phyloP scores from a whole-genome alignment of 2,113 vertebrate species.

The Nibea coibor region DNA sequence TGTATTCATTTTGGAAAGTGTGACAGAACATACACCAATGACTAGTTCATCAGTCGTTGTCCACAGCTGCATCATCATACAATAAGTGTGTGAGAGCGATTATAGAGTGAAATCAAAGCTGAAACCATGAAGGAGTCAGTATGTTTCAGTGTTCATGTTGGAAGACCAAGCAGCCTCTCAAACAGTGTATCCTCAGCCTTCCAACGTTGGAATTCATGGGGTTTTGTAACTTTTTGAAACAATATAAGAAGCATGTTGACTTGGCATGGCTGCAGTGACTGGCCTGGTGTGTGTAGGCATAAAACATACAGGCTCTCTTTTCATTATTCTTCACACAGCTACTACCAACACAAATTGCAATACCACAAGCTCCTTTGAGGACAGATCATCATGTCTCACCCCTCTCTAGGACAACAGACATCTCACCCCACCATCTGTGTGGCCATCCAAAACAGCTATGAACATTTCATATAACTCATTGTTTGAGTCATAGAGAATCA shows the following conservation, averaged over 20 bases:
- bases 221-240: not conserved
- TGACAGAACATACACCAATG: slow-evolving; percentile 7
- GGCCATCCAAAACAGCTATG: not conserved
- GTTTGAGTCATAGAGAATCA: slow-evolving; percentile 34
- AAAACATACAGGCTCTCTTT: not conserved
- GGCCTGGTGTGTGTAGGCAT: not conserved
- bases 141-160: slow-evolving; percentile 23
- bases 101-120: slow-evolving; percentile 9
- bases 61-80: slow-evolving; percentile 2
- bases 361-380: not conserved
- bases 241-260: not conserved
- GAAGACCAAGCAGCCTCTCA: not conserved
- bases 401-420: not conserved
- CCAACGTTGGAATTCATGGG: not conserved
- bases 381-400: not conserved
- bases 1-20: not conserved
- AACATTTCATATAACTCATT: not conserved
- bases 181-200: not conserved
- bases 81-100: slow-evolving; percentile 10
- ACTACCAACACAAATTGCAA: not conserved
- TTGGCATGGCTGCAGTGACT: not conserved
- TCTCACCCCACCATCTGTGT: not conserved
- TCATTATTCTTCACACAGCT: not conserved
- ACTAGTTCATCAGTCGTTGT: not conserved
- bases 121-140: slow-evolving; percentile 22